Conservation (phyloP, 2,113 vertebrate species). For the Python bivittatus region DNA sequence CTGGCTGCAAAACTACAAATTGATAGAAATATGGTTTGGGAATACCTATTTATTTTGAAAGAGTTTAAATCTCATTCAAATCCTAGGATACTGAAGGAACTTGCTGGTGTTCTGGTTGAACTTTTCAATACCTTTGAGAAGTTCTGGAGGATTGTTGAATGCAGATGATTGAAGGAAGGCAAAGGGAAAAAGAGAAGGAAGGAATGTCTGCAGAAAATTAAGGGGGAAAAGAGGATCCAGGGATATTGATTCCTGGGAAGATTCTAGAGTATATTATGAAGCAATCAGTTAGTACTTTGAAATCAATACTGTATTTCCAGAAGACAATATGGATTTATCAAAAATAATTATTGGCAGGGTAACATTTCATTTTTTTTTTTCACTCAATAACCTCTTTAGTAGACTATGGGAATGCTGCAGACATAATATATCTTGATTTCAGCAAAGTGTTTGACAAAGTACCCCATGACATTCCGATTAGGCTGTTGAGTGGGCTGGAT, state of each 20-base stretch:
- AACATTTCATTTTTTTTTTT: too few species aligned
- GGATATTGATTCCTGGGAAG: neutral
- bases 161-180: neutral
- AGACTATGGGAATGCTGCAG: too few species aligned
- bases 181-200: neutral
- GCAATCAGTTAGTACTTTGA: neutral
- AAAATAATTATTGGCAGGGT: too few species aligned
- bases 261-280: neutral
- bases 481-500: too few species aligned
- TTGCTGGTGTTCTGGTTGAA: neutral
- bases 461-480: too few species aligned
- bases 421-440: too few species aligned
- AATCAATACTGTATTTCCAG: too few species aligned
- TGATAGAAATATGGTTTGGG: neutral
- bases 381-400: too few species aligned
- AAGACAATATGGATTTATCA: too few species aligned
- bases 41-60: neutral
- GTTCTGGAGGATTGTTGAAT: neutral
- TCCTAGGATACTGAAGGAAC: neutral
- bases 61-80: neutral
- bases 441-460: too few species aligned
- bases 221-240: neutral
- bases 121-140: neutral
- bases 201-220: neutral
- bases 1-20: neutral